Percentiles rank a stretch among this genome's conserved stretches.
Evolutionary conservation across 2,113 vertebrate genomes (phyloP).

Genomic region (Phrynosoma platyrhinos): DNA sequence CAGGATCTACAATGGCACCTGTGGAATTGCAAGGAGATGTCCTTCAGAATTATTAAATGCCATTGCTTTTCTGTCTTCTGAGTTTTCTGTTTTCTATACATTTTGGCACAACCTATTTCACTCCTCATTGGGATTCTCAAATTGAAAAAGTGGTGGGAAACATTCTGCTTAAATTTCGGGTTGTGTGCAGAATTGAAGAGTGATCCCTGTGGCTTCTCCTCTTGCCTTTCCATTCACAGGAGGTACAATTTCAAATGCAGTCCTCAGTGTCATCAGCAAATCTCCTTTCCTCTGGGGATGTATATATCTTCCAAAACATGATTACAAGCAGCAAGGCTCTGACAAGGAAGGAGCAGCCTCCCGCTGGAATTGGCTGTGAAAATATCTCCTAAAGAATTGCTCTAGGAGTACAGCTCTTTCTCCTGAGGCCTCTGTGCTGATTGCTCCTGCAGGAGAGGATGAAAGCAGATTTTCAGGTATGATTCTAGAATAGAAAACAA

Average conservation of each 20-base stretch:
- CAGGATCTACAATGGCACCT: neutral
- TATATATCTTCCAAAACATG: neutral
- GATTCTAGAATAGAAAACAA: neutral
- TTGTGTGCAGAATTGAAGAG: neutral
- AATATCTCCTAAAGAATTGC: constrained; percentile 63
- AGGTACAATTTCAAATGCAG: neutral
- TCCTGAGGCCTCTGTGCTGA: neutral
- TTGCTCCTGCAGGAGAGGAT: neutral
- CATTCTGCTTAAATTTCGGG: neutral
- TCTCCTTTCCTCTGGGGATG: neutral
- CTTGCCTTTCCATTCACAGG: neutral
- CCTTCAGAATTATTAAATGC: neutral
- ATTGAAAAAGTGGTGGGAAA: neutral
- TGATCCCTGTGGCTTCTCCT: neutral
- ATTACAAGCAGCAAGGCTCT: neutral
- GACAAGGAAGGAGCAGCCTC: neutral
- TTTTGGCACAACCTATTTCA: neutral
- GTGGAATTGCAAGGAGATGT: neutral
- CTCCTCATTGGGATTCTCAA: neutral
- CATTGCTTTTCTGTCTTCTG: neutral
- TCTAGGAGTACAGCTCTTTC: neutral
- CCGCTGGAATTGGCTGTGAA: constrained; percentile 23
- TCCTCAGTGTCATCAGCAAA: neutral
- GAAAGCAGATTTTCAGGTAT: neutral
- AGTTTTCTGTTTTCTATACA: neutral